Percentiles rank a stretch among this genome's conserved stretches.
These are phyloP conservation scores for Eudemis profundana DNA, from an alignment of 2,888 invertebrate species.

Conservation along the genomic window DNA sequence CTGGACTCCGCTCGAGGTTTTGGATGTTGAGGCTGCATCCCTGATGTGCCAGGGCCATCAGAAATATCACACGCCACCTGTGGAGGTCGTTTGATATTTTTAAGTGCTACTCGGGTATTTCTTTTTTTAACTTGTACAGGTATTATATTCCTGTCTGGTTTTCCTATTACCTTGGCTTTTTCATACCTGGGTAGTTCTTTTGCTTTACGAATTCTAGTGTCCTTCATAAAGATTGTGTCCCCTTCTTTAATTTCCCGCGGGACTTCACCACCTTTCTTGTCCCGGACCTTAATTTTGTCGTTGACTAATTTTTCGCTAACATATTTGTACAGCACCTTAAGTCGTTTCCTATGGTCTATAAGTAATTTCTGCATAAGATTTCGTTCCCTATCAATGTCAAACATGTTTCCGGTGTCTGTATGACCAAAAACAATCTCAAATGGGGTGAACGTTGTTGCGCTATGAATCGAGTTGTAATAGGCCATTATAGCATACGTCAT, in stretches of 20 bases:
- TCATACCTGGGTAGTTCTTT: constrained; percentile 49
- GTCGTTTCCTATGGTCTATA: constrained; percentile 45
- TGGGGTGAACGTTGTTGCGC: constrained; percentile 16
- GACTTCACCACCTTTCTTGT: constrained; percentile 45
- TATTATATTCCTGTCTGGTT: constrained; percentile 43
- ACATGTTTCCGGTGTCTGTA: constrained; percentile 23
- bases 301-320: no score
- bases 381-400: no score
- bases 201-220: constrained; percentile 46
- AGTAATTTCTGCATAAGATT: constrained; percentile 46
- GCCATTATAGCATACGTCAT: constrained; percentile 28
- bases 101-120: no score
- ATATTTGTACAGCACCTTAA: constrained; percentile 44
- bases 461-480: constrained; percentile 23
- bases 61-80: constrained; percentile 40
- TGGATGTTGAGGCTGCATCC: no score
- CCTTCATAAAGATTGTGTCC: constrained; percentile 48
- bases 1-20: no score
- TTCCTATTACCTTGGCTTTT: constrained; percentile 47
- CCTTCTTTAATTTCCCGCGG: constrained; percentile 42
- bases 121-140: constrained; percentile 41
- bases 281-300: no score
- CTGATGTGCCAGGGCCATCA: no score
- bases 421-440: constrained; percentile 24
- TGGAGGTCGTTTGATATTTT: constrained; percentile 45